Base-by-base conservation (phyloP, 1,140 invertebrate genomes). In the Lucilia cuprina region DNA sequence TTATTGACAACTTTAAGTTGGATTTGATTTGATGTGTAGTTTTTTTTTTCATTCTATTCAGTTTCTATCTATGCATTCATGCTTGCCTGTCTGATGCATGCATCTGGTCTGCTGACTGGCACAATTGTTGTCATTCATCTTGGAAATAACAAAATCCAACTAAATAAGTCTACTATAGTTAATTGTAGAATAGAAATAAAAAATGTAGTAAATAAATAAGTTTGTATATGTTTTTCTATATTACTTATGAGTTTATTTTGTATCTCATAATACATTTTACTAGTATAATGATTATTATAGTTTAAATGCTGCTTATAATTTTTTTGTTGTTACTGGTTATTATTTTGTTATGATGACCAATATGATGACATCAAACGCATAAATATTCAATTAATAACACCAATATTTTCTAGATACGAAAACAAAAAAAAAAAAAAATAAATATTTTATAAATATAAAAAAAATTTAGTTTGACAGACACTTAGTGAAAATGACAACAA, bases 341-440 rank as follows among this genome's bases (percentile, higher is more conserved):
- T 55, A 55, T 55, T 55, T 55, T 55, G 41, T 41, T 41, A 5
- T 30, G 77, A 80, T 80, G 77, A 70, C 82, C 50, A 82, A 65
- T 9, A 70, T 21, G 82, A 82, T 82, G 82, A 82, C 82, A 82
- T 82, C 82, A 82, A 82, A 82, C 82, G 82, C 82, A 82, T 82
- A 82, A 82, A 82, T 65, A 30, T 82, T 70, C 82, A 82, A 82
- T 82, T 60, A 82, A 82, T 82, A 60, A 82, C 55, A 60, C 50
- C 82, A 82, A 82, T 82, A 49, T 60, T 35, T 65, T 25, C n/a
- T 17, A 21, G 41, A 9, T 21, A 50, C 35, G 25, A 50, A 49
- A 49, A 70, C 13, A 21, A 25, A 1, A 1, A 30, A 30, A 1
- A 1, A 30, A 30, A 70, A 70, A 70, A 70, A n/a, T n/a, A 60